Base-by-base conservation (phyloP, 2,888 invertebrate species). In the Scrobipalpa costella region DNA sequence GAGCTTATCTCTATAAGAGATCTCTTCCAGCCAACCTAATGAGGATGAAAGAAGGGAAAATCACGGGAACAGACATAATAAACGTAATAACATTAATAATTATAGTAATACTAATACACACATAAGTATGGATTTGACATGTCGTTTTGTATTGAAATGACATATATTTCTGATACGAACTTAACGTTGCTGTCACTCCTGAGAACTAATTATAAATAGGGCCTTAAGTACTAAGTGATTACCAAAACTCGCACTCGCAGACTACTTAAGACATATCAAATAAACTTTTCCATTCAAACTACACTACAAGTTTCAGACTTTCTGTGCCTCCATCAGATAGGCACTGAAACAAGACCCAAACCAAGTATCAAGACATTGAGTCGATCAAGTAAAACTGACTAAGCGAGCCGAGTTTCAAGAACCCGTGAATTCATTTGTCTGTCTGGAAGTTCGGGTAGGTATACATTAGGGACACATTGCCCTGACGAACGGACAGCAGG, bases 351-450 rank as follows among this genome's bases (percentile, higher is more conserved):
- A 27, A 11, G 21, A 21, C 11, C 27, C 50, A 21, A 27, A 9
- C 44, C 65, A 63, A 67, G 63, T 68, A 74, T 72, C 71, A 73
- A 74, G 71, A 76, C 73, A 74, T 73, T 72, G 70, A 79, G 78
- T 81, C 75, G 76, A 83, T 81, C 80, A 79, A 74, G 73, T 77
- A 78, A 79, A 79, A 80, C 78, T 76, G 79, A 73, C 70, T 73
- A 70, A 75, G 72, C 71, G 74, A 69, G 74, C 77, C 71, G 80
- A 87, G 82, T 86, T 85, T 80, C 77, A 73, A 84, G 79, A 83
- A 86, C 83, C 87, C 83, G 83, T 73, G 84, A 86, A 88, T 88
- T 86, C 87, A 87, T 88, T 87, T 80, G 84, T 85, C 86, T 83
- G 88, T 85, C 86, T 87, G 80, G 81, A 70, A 79, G 85, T 83